Conservation (phyloP, 2,888 invertebrate genomes). For the Nomada flava region DNA sequence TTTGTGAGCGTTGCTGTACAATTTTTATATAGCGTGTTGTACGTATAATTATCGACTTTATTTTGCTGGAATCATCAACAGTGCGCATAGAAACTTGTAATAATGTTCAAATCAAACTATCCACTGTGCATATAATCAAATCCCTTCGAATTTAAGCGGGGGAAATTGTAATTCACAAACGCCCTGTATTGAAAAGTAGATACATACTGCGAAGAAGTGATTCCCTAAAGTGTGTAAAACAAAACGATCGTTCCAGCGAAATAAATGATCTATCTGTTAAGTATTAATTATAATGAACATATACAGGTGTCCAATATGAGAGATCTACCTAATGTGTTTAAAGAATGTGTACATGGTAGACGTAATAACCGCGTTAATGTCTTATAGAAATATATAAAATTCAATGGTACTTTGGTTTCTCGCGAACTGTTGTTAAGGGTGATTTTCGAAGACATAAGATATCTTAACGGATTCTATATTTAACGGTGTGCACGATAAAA, state of each 20-base stretch:
- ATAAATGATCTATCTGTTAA: constrained; percentile 42
- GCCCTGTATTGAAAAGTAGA: too few relatives aligned
- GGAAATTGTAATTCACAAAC: too few relatives aligned
- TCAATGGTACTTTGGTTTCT: constrained; percentile 64
- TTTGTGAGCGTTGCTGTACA: constrained; percentile 51
- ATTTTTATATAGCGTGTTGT: constrained; percentile 66
- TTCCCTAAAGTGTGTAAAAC: background rate
- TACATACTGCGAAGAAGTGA: background rate
- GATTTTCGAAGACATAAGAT: constrained; percentile 4
- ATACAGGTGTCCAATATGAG: constrained; percentile 69
- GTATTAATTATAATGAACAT: constrained; percentile 51
- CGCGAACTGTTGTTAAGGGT: constrained; percentile 12
- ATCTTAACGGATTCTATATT: constrained; percentile 9
- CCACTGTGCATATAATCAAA: background rate
- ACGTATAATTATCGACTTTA: constrained; percentile 30
- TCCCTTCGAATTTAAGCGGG: too few relatives aligned
- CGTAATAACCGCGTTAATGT: constrained; percentile 52
- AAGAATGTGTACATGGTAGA: constrained; percentile 66
- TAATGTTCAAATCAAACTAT: background rate
- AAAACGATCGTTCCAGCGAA: constrained; percentile 45
- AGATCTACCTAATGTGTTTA: constrained; percentile 79
- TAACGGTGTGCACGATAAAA: background rate
- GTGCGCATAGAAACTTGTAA: too few relatives aligned
- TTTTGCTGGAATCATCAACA: constrained; percentile 40
- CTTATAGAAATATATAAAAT: constrained; percentile 24